Percentiles rank a stretch among this genome's conserved stretches.
phyloP scores from a whole-genome alignment of 2,888 invertebrate species.

The Drosophila recens region DNA sequence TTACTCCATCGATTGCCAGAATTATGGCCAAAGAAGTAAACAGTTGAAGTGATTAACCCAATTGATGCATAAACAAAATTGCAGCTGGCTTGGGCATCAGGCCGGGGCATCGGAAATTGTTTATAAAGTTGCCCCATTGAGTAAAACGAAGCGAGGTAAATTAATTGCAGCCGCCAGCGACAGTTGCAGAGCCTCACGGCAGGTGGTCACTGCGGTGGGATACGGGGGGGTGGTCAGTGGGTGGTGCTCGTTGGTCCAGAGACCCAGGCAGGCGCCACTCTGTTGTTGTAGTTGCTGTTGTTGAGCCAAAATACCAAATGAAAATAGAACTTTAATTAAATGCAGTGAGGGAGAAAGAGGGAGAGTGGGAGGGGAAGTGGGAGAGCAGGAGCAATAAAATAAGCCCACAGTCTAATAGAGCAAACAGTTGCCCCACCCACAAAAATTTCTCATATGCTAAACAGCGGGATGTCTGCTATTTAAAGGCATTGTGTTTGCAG shows the following conservation, averaged over 20 bases:
- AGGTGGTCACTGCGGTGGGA: conserved; percentile 55
- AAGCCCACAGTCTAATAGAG: conserved; percentile 53
- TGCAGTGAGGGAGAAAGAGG: conserved; percentile 34
- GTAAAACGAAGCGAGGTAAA: conserved; percentile 53
- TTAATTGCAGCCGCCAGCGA: conserved; percentile 71
- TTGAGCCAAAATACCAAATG: conserved; percentile 65
- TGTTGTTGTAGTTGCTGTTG: conserved; percentile 13
- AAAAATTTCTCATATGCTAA: conserved; percentile 43
- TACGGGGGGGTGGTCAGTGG: conserved; percentile 2
- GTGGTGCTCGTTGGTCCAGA: conserved; percentile 10
- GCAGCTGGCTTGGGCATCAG: conserved; percentile 9
- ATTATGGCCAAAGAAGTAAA: conserved; percentile 38
- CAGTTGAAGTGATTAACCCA: conserved; percentile 59
- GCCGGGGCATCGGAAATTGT: conserved; percentile 47
- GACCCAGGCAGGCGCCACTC: conserved; percentile 60
- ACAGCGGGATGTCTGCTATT: conserved; percentile 66
- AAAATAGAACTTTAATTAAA: conserved; percentile 78
- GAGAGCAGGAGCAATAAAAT: conserved; percentile 33
- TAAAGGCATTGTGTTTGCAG: conserved; percentile 60
- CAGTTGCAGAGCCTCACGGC: conserved; percentile 60
- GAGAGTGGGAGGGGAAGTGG: not conserved
- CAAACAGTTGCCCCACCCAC: conserved; percentile 45
- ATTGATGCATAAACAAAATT: conserved; percentile 71
- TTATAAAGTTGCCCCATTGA: conserved; percentile 61
- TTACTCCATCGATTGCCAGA: conserved; percentile 14